Evolutionary conservation across 2,113 vertebrate genomes (phyloP), one percentile per base, ranked within the genome.

Genomic region (Lagenorhynchus albirostris): DNA sequence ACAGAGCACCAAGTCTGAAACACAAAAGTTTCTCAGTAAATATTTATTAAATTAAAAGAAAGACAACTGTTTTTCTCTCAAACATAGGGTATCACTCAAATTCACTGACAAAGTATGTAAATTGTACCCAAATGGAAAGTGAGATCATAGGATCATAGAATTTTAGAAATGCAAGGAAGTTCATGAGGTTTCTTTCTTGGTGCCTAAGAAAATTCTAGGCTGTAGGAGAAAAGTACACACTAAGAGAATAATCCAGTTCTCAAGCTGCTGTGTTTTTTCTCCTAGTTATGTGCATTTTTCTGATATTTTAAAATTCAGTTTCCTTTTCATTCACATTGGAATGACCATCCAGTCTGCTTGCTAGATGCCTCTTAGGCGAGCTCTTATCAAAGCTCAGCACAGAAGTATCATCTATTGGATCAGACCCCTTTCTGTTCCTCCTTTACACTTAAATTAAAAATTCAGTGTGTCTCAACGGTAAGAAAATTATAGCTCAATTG

Each of bases 261-360:
- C 53, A 82, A 65, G 18, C 26, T 83, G 71, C 63, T 93, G 41
- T 62, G 12, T 3, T 33, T 47, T 26, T 90, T n/a, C 62, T 26
- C 36, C 33, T 12, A 86, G 3, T 91, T 74, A 68, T 77, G 20
- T 89, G 55, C 6, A 68, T 91, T 95, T 96, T 96, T 74, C 38
- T 60, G 21, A 85, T 80, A 89, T 68, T 94, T 96, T 93, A 53
- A 92, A 92, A 91, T 77, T 95, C 44, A 63, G 13, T 68, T 93
- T 87, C 67, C 65, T 91, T 80, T 79, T 31, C 74, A 33, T 90
- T 97, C 4, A 5, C 38, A 58, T 68, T 77, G 62, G 12, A 41
- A 60, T 71, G 67, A 74, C 23, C 58, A 44, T 73, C 79, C 41
- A 80, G 23, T 77, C 85, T 93, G n/a, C 41, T 95, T 73, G 68